These are phyloP conservation scores for Harpalus rufipes DNA, from an alignment of 2,888 invertebrate species.

Conservation along the genomic window DNA sequence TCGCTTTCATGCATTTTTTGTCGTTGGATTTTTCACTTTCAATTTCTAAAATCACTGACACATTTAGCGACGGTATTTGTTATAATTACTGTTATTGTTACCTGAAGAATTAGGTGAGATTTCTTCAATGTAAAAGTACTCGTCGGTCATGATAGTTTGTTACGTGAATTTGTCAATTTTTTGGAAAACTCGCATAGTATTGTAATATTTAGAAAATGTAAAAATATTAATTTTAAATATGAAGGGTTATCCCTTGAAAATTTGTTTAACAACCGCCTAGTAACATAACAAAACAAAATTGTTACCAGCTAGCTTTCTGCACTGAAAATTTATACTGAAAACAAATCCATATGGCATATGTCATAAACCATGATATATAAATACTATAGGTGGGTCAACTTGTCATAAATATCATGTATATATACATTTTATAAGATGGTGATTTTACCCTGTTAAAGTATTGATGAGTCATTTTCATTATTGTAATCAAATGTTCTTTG, in stretches of 20 bases:
- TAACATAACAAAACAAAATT: slow-evolving; percentile 44
- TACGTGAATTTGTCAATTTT: slow-evolving; percentile 29
- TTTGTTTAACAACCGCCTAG: slow-evolving; percentile 46
- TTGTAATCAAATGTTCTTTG: too few relatives aligned
- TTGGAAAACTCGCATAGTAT: slow-evolving; percentile 7
- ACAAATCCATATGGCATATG: neutral
- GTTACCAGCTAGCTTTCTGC: neutral
- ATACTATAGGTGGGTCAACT: too few relatives aligned
- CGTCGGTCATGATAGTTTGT: slow-evolving; percentile 69
- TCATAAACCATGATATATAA: too few relatives aligned
- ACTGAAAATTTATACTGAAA: neutral
- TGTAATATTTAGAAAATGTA: slow-evolving; percentile 29
- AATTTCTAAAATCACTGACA: slow-evolving; percentile 37
- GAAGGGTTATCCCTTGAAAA: slow-evolving; percentile 41
- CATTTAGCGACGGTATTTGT: neutral
- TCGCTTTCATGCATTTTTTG: slow-evolving; percentile 26
- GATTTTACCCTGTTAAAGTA: too few relatives aligned
- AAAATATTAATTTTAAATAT: slow-evolving; percentile 41
- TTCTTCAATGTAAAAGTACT: slow-evolving; percentile 70
- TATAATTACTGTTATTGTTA: neutral
- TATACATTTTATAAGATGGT: too few relatives aligned
- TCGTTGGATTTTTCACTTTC: slow-evolving; percentile 36
- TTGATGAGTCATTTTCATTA: too few relatives aligned
- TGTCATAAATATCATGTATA: too few relatives aligned
- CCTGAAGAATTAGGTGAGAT: slow-evolving; percentile 67